These are phyloP conservation scores for Dryobota labecula DNA, from an alignment of 2,888 invertebrate species.

Conservation along the genomic window DNA sequence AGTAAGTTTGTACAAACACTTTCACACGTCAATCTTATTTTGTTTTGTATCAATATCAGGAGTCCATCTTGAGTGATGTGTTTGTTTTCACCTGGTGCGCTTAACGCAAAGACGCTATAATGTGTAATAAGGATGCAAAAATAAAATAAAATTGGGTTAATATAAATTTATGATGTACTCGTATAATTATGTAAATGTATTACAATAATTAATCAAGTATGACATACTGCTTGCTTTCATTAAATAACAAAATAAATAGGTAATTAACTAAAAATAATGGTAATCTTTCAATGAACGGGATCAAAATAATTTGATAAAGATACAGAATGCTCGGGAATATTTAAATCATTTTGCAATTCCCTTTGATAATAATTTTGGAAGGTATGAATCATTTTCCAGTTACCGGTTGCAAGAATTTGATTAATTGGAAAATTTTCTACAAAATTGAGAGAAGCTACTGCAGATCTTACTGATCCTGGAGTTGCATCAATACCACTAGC, in stretches of 20 bases:
- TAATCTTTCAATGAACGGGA: background rate
- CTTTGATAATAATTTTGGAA: background rate
- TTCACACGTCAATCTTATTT: too few relatives aligned
- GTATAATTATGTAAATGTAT: background rate
- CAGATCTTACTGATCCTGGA: background rate
- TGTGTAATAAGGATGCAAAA: background rate
- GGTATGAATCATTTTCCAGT: background rate
- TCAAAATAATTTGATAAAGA: background rate
- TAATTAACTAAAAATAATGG: too few relatives aligned
- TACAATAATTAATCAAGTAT: background rate
- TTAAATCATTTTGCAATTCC: background rate
- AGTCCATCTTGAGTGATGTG: too few relatives aligned
- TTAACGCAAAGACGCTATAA: background rate
- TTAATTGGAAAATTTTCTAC: background rate
- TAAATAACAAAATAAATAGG: background rate
- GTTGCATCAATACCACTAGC: background rate
- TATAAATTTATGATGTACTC: background rate
- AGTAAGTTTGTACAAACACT: too few relatives aligned
- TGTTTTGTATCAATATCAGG: too few relatives aligned
- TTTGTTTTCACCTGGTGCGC: background rate
- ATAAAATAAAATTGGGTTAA: too few relatives aligned
- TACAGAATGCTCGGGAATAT: background rate
- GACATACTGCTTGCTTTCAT: background rate
- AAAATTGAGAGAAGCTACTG: constrained; percentile 1
- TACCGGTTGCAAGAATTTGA: background rate